Base-by-base conservation (phyloP, 1,140 invertebrate species). In the Helicorthomorpha holstii region DNA sequence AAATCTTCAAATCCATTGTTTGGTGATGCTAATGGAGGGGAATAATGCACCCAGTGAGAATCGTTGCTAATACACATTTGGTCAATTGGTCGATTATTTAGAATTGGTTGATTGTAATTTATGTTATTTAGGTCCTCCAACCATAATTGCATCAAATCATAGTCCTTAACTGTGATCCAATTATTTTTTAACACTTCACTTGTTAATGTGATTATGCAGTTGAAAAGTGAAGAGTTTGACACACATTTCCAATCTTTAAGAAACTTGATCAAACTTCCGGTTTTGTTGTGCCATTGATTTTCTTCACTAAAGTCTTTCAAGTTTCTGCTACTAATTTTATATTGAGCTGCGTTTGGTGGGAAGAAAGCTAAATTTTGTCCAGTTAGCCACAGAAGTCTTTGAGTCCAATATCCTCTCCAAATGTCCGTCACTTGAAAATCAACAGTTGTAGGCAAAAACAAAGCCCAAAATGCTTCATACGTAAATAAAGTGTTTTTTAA, bases 401-500 rank as follows among this genome's bases (percentile, higher is more conserved):
- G 62, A 1, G 63, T 54, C 55, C 62, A 65, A 50, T 66, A 66
- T 1, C 62, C 60, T 48, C 64, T 44, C 57, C 60, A 66, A 27
- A 66, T 66, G 51, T 66, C 64, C 24, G 52, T 58, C 16, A 59
- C 59, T 50, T 64, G 34, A 48, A 64, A 64, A 19, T 60, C 55
- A 7, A 61, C 60, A 7, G 58, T 56, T 7, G 53, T 57, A 10
- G 64, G 63, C 14, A 66, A 50, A 26, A 66, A 41, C 44, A 66
- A 38, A 10, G 54, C 55, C 60, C 62, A 67, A 27, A 66, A 64
- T 19, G 63, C 62, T 12, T 57, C 46, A 23, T 57, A 52, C 27
- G 56, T 57, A 51, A 62, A 66, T 19, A 66, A 44, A 2, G 65
- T 66, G 51, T 66, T 66, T 50, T 66, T 63, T 19, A 60, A 64